A percentile compares a stretch with the other conserved stretches of the same genome.
These are phyloP conservation scores for Drosophila varians DNA, from an alignment of 1,140 invertebrate genomes.

Conservation along the genomic window DNA sequence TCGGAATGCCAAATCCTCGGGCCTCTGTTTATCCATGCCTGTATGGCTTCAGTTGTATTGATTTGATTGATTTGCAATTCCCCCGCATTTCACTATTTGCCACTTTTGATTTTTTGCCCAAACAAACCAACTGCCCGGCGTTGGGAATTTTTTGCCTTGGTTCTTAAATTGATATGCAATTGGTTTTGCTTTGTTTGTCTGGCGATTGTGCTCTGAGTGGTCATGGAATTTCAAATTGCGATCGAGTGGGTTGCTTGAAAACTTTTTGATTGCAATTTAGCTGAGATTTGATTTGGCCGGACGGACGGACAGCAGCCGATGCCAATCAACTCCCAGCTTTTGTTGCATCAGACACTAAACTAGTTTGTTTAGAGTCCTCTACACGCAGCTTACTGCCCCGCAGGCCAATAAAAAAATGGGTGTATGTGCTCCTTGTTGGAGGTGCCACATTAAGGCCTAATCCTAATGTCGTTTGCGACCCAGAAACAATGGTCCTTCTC, in stretches of 20 bases:
- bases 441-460: conserved; percentile 34
- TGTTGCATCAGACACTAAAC: not conserved
- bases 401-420: conserved; percentile 2
- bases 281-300: conserved; percentile 19
- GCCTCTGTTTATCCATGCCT: conserved; percentile 43
- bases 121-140: conserved; percentile 45
- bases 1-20: conserved; percentile 2
- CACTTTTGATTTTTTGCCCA: conserved; percentile 59
- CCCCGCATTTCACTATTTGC: conserved; percentile 34
- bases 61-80: conserved; percentile 56
- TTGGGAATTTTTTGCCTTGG: conserved; percentile 22
- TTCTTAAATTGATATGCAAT: conserved; percentile 45
- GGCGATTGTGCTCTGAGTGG: conserved; percentile 32
- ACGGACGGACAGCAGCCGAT: conserved; percentile 6
- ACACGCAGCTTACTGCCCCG: not conserved
- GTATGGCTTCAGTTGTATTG: conserved; percentile 53
- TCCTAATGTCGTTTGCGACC: conserved; percentile 22
- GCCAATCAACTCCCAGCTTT: conserved; percentile 10
- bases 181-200: conserved; percentile 30
- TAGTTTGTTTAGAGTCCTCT: not conserved
- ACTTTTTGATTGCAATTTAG: conserved; percentile 48
- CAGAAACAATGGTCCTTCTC: not conserved
- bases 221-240: conserved; percentile 67
- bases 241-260: conserved; percentile 55
- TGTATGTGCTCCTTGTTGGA: conserved; percentile 18